Evolutionary conservation across 1,140 invertebrate genomes (phyloP).

Genomic region (Stenopsyche tienmushanensis): DNA sequence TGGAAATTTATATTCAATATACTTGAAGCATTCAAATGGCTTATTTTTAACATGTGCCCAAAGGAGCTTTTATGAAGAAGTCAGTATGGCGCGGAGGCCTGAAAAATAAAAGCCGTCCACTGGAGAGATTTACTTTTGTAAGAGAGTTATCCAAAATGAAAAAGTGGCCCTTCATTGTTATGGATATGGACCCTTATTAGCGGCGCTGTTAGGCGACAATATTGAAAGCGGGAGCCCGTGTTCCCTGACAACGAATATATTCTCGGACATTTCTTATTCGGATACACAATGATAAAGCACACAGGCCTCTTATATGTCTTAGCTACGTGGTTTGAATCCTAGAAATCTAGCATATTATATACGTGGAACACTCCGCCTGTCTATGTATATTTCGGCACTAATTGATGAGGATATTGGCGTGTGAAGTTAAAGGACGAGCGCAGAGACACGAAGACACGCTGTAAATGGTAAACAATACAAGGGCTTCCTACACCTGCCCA

Average conservation of each 20-base stretch:
- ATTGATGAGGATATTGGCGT: too few relatives aligned
- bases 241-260: background rate
- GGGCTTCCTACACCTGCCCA: too few relatives aligned
- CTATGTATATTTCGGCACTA: too few relatives aligned
- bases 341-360: too few relatives aligned
- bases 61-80: too few relatives aligned
- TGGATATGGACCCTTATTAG: constrained; percentile 34
- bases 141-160: constrained; percentile 17
- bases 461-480: too few relatives aligned
- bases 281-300: constrained; percentile 23
- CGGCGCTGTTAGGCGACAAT: constrained; percentile 10
- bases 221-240: constrained; percentile 25
- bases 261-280: constrained; percentile 23
- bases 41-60: constrained; percentile 12
- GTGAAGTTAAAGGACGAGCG: too few relatives aligned
- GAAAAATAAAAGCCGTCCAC: constrained; percentile 13
- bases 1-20: too few relatives aligned
- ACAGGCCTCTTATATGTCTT: constrained; percentile 15
- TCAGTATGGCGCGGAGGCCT: background rate
- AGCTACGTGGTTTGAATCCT: constrained; percentile 29
- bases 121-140: too few relatives aligned
- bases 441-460: too few relatives aligned
- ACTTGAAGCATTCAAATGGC: too few relatives aligned
- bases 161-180: constrained; percentile 34
- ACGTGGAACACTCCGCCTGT: too few relatives aligned